A percentile compares a stretch with the other conserved stretches of the same genome.
Conservation (phyloP, 1,140 invertebrate species). For the Macrotrachela quadricornifera region DNA sequence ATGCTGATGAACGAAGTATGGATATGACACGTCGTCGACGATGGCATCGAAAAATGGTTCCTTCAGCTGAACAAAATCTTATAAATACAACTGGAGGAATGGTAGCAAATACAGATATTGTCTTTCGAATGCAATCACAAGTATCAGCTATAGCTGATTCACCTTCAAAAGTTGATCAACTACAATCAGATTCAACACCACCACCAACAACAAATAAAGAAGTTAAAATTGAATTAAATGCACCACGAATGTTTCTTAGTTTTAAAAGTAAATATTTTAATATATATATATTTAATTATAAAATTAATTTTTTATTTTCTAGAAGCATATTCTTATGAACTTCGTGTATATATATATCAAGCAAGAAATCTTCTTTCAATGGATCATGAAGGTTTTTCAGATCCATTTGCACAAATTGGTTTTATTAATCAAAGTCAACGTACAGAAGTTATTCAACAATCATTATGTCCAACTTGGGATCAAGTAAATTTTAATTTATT, state of each 20-base stretch:
- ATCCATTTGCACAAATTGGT: slow-evolving; percentile 30
- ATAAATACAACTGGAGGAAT: too few relatives aligned
- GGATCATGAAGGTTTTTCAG: slow-evolving; percentile 11
- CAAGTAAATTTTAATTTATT: slow-evolving; percentile 12
- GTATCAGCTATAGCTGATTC: too few relatives aligned
- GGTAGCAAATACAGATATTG: too few relatives aligned
- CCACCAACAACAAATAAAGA: too few relatives aligned
- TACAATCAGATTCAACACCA: too few relatives aligned
- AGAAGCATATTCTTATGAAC: not conserved
- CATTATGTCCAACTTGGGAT: slow-evolving; percentile 31
- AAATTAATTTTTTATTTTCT: too few relatives aligned
- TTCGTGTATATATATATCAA: not conserved
- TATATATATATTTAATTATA: too few relatives aligned
- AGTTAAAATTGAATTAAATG: not conserved
- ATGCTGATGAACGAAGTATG: slow-evolving; percentile 29
- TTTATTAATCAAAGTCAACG: slow-evolving; percentile 29
- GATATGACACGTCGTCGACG: slow-evolving; percentile 31
- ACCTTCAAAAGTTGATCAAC: too few relatives aligned
- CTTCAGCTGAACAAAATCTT: too few relatives aligned
- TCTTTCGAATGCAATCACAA: too few relatives aligned
- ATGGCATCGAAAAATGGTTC: slow-evolving; percentile 31
- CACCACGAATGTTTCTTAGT: slow-evolving; percentile 5
- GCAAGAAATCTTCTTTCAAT: not conserved
- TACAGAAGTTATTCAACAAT: slow-evolving; percentile 25
- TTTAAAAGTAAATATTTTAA: not conserved